These are phyloP conservation scores for Erynnis tages DNA, from an alignment of 2,888 invertebrate genomes.

Conservation along the genomic window DNA sequence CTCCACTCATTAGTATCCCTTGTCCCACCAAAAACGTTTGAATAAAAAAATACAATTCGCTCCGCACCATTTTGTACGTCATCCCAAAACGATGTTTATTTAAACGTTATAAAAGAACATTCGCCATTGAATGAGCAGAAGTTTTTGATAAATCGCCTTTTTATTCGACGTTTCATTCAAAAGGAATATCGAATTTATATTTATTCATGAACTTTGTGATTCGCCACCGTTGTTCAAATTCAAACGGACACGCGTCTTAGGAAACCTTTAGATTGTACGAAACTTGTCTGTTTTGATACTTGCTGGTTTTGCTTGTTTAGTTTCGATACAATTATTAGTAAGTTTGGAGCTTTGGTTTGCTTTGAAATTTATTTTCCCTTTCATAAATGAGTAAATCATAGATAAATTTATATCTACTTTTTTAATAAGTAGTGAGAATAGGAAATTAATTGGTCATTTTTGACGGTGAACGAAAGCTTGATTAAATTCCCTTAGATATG, in stretches of 20 bases:
- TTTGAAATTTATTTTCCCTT: constrained; percentile 6
- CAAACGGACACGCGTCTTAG: constrained; percentile 61
- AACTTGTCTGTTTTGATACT: constrained; percentile 39
- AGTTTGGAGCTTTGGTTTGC: too few relatives aligned
- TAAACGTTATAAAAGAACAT: constrained; percentile 73
- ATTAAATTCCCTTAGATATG: too few relatives aligned
- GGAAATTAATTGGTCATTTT: too few relatives aligned
- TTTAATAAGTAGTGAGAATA: too few relatives aligned
- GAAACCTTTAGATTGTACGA: constrained; percentile 36
- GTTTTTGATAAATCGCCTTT: constrained; percentile 78
- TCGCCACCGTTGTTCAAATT: constrained; percentile 78
- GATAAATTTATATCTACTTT: too few relatives aligned
- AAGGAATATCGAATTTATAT: constrained; percentile 76
- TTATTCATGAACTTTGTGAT: constrained; percentile 77
- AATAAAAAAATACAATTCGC: constrained; percentile 54
- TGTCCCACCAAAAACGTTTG: constrained; percentile 58
- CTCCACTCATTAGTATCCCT: constrained; percentile 75
- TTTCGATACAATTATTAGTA: too few relatives aligned
- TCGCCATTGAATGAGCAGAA: constrained; percentile 57
- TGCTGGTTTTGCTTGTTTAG: neutral
- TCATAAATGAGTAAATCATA: too few relatives aligned
- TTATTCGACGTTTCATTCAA: constrained; percentile 73
- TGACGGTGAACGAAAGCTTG: too few relatives aligned
- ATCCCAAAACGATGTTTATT: constrained; percentile 77
- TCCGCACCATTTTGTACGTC: constrained; percentile 70